Evolutionary conservation across 1,140 invertebrate species (phyloP).

Genomic region (Lamellibrachia luymesi): DNA sequence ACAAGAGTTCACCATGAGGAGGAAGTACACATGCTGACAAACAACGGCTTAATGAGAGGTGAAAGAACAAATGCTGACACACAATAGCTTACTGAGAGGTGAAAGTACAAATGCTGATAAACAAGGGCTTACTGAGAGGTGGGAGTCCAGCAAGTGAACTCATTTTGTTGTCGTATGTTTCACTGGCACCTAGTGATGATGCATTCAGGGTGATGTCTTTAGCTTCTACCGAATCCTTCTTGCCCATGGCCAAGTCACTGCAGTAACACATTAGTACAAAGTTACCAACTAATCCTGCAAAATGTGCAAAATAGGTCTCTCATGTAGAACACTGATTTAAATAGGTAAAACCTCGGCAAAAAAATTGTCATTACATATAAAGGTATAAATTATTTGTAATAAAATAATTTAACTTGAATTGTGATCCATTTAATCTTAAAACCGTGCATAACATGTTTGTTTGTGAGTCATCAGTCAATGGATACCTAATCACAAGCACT

Average conservation of each 20-base stretch:
- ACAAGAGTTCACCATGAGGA: too few relatives aligned
- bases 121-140: slow-evolving; percentile 7
- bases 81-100: too few relatives aligned
- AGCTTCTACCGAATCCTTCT: neutral
- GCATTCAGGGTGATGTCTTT: neutral
- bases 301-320: neutral
- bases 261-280: neutral
- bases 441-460: too few relatives aligned
- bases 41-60: too few relatives aligned
- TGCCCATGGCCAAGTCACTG: neutral
- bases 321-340: neutral
- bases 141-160: slow-evolving; percentile 20
- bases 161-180: neutral
- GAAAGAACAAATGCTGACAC: too few relatives aligned
- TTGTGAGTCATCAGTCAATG: too few relatives aligned
- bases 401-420: too few relatives aligned
- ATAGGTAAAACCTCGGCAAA: neutral
- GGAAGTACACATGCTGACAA: too few relatives aligned
- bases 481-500: too few relatives aligned
- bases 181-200: neutral
- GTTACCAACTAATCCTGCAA: neutral
- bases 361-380: neutral
- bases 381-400: too few relatives aligned
- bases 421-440: too few relatives aligned
- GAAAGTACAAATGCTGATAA: too few relatives aligned